Evolutionary conservation across 2,888 invertebrate species (phyloP), one percentile per base, ranked within the genome.

Genomic region (Nomada goodeniana): DNA sequence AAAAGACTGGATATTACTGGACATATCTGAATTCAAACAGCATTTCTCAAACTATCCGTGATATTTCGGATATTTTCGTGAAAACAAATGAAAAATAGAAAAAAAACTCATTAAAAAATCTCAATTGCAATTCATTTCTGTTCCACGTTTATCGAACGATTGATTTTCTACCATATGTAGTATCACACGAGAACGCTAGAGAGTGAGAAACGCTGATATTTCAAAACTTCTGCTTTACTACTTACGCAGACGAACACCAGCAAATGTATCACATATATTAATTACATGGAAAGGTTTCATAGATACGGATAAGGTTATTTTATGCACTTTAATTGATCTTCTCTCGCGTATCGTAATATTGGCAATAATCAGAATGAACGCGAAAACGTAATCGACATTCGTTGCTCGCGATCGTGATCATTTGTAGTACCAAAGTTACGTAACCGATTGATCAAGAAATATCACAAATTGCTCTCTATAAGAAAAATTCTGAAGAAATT

Each of bases 221-320:
- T 61, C 55, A 61, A 75, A 69, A 78, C 63, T 75, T 53, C 76
- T 74, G 67, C 63, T 81, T 72, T 61, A 78, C 88, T 87, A 87
- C 88, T 86, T 88, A 88, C 80, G 88, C 87, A 87, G 87, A 87
- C 87, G 87, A 87, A 78, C 87, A 87, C 87, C 87, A 88, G 80
- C 60, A 81, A 78, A 75, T 78, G 29, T 86, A 67, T 59, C 70
- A 71, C 72, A 67, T 57, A 79, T 76, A 64, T 81, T 60, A 76
- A 74, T 80, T 63, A 57, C 15, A 44, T 63, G 65, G 65, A 73
- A 77, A 75, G 74, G 80, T 70, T 42, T 29, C 26, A 68, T 69
- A 36, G 52, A 3, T 69, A 29, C 68, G 80, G 42, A 65, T 20
- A 47, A 26, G 57, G 55, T 68, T 13, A 50, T 65, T 36, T 36